These are phyloP conservation scores for Scolopax rusticola DNA, from an alignment of 2,797 vertebrate species.

Conservation along the genomic window DNA sequence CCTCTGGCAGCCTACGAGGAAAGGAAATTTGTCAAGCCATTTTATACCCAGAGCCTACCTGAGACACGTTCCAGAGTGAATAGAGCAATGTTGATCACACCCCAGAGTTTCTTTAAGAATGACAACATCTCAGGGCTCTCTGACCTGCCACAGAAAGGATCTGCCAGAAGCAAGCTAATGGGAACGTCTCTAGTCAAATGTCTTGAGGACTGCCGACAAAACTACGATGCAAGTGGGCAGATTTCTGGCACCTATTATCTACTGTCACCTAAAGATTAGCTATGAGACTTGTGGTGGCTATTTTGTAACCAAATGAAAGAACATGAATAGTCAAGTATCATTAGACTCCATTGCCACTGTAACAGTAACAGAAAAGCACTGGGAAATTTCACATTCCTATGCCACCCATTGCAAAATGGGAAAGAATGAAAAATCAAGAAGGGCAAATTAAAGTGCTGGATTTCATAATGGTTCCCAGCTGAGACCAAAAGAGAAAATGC, in stretches of 20 bases:
- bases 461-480: neutral
- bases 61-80: neutral
- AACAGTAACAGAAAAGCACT: neutral
- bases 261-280: neutral
- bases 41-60: neutral
- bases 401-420: neutral
- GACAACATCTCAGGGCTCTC: neutral
- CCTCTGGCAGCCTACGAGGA: neutral
- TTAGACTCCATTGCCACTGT: neutral
- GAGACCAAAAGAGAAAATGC: neutral
- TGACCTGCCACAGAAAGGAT: neutral
- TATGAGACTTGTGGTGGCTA: neutral
- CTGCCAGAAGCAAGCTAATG: neutral
- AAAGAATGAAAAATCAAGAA: neutral
- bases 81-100: rapidly evolving
- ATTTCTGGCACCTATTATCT: neutral
- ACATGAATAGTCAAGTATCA: neutral
- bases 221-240: rapidly evolving
- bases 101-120: neutral
- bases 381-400: neutral
- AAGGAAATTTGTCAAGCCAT: neutral
- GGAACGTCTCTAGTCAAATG: neutral
- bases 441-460: neutral
- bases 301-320: neutral
- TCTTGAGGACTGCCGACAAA: neutral